phyloP scores from a whole-genome alignment of 2,113 vertebrate genomes.

The Podarcis cretensis region DNA sequence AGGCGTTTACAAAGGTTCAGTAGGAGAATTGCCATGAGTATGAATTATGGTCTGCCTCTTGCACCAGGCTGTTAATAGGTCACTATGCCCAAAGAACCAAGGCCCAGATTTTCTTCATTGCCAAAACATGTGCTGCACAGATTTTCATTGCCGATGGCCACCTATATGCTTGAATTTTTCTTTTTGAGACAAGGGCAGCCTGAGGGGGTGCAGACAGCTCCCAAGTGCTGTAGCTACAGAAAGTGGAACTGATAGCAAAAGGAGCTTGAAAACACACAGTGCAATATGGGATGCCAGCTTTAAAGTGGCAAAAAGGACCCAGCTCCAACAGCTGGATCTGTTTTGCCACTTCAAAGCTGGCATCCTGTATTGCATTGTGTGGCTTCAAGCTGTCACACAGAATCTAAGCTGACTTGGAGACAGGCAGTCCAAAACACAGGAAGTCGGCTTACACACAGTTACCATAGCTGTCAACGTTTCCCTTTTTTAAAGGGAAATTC shows the following conservation, averaged over 20 bases:
- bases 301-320: background rate
- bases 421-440: background rate
- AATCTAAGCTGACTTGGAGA: background rate
- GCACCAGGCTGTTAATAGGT: too few species aligned
- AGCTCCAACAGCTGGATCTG: background rate
- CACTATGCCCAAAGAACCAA: too few species aligned
- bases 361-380: background rate
- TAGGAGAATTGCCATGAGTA: too few species aligned
- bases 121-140: too few species aligned
- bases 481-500: too few species aligned
- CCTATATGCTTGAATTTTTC: too few species aligned
- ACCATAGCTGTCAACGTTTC: too few species aligned
- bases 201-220: background rate
- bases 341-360: background rate
- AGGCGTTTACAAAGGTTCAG: too few species aligned
- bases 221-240: background rate
- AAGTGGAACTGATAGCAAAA: background rate
- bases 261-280: background rate
- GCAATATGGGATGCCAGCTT: background rate
- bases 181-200: too few species aligned
- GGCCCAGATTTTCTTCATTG: too few species aligned
- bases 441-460: background rate
- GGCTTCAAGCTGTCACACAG: background rate
- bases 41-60: too few species aligned
- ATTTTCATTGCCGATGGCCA: too few species aligned